A percentile compares a stretch with the other conserved stretches of the same genome.
Evolutionary conservation across 1,140 invertebrate species (phyloP).

Genomic region (Bombus vancouverensis): DNA sequence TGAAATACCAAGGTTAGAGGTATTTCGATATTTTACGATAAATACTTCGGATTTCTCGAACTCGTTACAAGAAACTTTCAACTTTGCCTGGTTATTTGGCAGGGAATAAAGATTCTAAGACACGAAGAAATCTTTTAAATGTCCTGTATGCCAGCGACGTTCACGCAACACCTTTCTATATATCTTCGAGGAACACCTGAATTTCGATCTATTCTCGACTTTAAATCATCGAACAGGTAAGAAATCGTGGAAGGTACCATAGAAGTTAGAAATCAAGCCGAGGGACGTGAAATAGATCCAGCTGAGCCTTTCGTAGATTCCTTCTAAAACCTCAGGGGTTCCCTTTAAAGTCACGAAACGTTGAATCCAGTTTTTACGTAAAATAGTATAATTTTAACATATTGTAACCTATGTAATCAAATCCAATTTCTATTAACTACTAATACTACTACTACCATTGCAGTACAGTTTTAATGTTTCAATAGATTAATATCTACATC

Average conservation of each 20-base stretch:
- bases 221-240: conserved; percentile 60
- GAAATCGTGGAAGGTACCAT: neutral
- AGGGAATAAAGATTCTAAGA: neutral
- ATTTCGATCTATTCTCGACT: conserved; percentile 49
- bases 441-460: no score
- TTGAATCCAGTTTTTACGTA: neutral
- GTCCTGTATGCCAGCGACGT: conserved; percentile 8
- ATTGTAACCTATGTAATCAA: no score
- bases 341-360: neutral
- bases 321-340: conserved; percentile 15
- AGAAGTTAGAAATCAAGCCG: neutral
- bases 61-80: neutral
- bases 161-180: conserved; percentile 47
- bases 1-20: neutral
- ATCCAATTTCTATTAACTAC: no score
- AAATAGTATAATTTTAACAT: no score
- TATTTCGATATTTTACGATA: neutral
- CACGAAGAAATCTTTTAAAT: conserved; percentile 38
- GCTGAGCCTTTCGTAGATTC: conserved; percentile 11
- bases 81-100: no score
- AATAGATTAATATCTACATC: no score
- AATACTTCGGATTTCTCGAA: neutral
- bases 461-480: no score
- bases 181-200: conserved; percentile 44
- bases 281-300: conserved; percentile 25